Conservation (phyloP, 2,888 invertebrate species). For the Xestia xanthographa region DNA sequence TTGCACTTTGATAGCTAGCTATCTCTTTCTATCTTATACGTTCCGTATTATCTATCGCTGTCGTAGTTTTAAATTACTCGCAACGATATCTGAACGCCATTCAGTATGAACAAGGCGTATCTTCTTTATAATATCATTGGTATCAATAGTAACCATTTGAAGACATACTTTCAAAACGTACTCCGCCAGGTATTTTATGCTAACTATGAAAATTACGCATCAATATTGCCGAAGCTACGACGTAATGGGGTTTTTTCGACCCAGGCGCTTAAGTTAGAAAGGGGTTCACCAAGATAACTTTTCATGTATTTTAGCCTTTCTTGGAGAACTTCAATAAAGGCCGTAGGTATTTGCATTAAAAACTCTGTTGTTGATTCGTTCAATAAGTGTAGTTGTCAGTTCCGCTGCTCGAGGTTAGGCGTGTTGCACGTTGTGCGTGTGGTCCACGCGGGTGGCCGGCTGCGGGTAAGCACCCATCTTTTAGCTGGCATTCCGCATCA, state of each 20-base stretch:
- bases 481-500: neutral
- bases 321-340: neutral
- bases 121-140: too few species aligned
- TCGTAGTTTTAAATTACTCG: too few species aligned
- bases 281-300: neutral
- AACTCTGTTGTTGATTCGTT: neutral
- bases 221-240: neutral
- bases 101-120: too few species aligned
- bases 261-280: neutral
- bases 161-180: neutral
- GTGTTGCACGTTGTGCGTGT: neutral
- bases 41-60: too few species aligned
- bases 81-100: too few species aligned
- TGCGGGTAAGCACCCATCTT: too few species aligned
- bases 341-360: neutral
- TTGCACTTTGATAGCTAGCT: too few species aligned
- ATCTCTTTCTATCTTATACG: too few species aligned
- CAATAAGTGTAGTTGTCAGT: conserved; percentile 1
- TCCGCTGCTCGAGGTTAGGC: neutral
- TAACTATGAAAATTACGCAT: neutral
- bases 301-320: neutral
- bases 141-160: neutral
- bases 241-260: neutral
- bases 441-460: neutral
- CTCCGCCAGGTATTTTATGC: neutral